Conservation (phyloP, 2,797 vertebrate species). For the Scleropages formosus region DNA sequence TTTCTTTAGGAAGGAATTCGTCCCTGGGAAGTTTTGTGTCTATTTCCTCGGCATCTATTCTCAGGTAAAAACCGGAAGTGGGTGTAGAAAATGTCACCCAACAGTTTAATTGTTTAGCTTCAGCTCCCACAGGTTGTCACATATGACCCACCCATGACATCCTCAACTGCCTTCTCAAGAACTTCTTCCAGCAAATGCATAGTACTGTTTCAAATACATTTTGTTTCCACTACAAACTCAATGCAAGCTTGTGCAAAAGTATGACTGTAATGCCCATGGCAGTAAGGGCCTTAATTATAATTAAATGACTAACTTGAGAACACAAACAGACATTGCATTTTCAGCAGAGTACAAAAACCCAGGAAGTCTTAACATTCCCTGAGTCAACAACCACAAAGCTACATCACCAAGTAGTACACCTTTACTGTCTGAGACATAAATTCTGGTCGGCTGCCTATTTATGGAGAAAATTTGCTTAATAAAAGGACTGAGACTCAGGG, state of each 20-base stretch:
- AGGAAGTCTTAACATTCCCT: slow-evolving; percentile 13
- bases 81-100: not conserved
- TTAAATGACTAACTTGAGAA: not conserved
- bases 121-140: slow-evolving; percentile 19
- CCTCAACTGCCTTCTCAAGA: not conserved
- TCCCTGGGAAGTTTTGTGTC: slow-evolving; percentile 48
- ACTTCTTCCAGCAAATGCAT: no score
- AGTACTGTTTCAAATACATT: not conserved
- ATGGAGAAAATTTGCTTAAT: no score
- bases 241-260: not conserved
- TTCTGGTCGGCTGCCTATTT: no score
- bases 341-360: not conserved
- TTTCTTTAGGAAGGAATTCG: slow-evolving; percentile 46
- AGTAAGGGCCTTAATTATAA: not conserved
- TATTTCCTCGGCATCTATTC: slow-evolving; percentile 40
- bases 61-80: slow-evolving; percentile 28
- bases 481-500: no score
- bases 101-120: slow-evolving; percentile 17
- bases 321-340: not conserved
- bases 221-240: no score
- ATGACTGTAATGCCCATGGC: not conserved
- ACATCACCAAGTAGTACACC: not conserved
- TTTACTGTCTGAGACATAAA: no score
- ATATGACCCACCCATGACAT: slow-evolving; percentile 1
- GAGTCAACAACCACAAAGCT: not conserved